These are phyloP conservation scores for Fulmarus glacialis DNA, from an alignment of 2,113 vertebrate species.

Conservation along the genomic window DNA sequence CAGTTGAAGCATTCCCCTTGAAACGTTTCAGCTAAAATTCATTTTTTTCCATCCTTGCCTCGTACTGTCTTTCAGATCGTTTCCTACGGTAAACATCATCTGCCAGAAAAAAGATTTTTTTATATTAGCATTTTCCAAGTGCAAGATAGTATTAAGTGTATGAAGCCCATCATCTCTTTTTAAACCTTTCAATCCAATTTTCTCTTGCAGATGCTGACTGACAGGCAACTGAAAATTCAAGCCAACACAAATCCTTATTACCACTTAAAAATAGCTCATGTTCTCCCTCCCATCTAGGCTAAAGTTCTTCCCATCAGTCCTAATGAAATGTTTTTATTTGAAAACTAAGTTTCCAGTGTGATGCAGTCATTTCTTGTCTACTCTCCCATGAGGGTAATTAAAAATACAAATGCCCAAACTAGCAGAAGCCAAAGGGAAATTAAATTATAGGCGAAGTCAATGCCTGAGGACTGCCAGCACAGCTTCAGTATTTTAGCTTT, in stretches of 20 bases:
- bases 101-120: conserved; percentile 64
- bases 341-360: neutral
- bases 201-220: neutral
- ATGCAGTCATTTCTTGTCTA: neutral
- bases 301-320: neutral
- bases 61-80: conserved; percentile 84
- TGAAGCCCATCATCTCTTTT: neutral
- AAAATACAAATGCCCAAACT: neutral
- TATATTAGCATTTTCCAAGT: neutral
- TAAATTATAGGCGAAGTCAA: neutral
- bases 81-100: conserved; percentile 98
- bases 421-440: neutral
- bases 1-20: conserved; percentile 27
- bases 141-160: neutral
- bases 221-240: neutral
- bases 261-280: neutral
- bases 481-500: neutral
- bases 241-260: neutral
- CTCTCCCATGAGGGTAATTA: neutral
- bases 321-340: neutral
- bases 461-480: neutral
- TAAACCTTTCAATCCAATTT: neutral
- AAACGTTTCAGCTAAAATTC: conserved; percentile 40
- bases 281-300: neutral
- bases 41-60: conserved; percentile 76